Evolutionary conservation across 2,113 vertebrate genomes (phyloP).

Genomic region (Ceyx cyanopectus): DNA sequence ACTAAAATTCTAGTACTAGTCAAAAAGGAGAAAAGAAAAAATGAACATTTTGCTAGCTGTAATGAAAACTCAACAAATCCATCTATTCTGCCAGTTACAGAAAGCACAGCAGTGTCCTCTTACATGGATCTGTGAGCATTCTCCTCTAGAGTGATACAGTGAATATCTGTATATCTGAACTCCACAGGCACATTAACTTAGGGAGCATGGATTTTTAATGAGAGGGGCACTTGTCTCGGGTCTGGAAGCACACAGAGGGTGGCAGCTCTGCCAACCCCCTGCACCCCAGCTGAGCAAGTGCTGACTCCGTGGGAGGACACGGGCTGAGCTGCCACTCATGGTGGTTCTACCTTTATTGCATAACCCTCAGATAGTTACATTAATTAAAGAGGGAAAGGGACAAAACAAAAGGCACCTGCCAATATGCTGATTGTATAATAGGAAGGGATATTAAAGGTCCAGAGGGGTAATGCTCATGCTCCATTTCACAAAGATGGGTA

Average conservation of each 20-base stretch:
- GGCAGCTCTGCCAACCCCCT: conserved; percentile 51
- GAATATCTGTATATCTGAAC: conserved; percentile 45
- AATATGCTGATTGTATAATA: conserved; percentile 2
- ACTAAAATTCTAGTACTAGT: neutral
- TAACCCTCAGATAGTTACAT: conserved; percentile 45
- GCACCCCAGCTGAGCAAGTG: neutral
- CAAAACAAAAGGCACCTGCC: conserved; percentile 51
- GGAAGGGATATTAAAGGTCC: conserved; percentile 22
- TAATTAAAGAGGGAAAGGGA: conserved; percentile 56
- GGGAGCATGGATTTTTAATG: conserved; percentile 47
- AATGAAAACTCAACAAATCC: neutral
- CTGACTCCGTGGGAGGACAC: conserved; percentile 36
- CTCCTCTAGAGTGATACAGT: neutral
- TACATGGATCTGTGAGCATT: neutral
- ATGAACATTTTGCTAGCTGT: neutral
- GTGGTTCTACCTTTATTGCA: conserved; percentile 50
- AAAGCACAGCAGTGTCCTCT: neutral
- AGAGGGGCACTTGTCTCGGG: conserved; percentile 45
- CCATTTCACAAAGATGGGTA: conserved; percentile 14
- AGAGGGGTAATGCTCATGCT: conserved; percentile 2
- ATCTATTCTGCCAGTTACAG: neutral
- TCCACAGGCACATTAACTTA: conserved; percentile 54
- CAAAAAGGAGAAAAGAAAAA: neutral
- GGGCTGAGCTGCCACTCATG: conserved; percentile 70
- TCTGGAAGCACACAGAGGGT: conserved; percentile 31